These are phyloP conservation scores for Eremophila alpestris DNA, from an alignment of 2,797 vertebrate species.

Conservation along the genomic window DNA sequence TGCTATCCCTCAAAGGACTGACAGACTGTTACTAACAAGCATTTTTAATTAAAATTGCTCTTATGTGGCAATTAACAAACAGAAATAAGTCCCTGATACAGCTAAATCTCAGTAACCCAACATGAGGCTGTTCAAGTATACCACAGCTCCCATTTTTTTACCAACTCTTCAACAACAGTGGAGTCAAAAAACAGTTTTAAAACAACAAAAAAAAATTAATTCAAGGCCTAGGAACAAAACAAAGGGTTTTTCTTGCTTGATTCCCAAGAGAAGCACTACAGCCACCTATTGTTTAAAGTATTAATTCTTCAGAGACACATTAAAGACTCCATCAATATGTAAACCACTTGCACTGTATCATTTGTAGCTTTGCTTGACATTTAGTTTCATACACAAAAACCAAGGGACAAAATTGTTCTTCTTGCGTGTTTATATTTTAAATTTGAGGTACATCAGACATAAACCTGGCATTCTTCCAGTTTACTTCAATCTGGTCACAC, in stretches of 20 bases:
- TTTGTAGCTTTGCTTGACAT: conserved; percentile 20
- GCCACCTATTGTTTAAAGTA: conserved; percentile 8
- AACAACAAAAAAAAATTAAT: conserved; percentile 25
- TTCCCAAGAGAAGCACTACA: conserved; percentile 39
- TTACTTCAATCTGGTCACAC: neutral
- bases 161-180: neutral
- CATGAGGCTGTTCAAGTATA: neutral
- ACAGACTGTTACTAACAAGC: conserved; percentile 50
- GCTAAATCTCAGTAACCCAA: conserved; percentile 37
- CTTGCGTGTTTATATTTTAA: neutral
- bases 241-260: neutral
- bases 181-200: conserved; percentile 33
- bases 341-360: neutral
- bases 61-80: conserved; percentile 61
- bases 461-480: conserved; percentile 17
- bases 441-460: conserved; percentile 34
- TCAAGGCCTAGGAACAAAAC: conserved; percentile 22
- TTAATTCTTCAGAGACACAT: conserved; percentile 23
- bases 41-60: conserved; percentile 62
- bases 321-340: neutral
- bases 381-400: neutral
- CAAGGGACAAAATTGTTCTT: neutral
- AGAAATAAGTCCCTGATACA: conserved; percentile 44
- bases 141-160: conserved; percentile 15
- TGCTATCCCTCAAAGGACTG: conserved; percentile 34